Base-by-base conservation (phyloP, 2,888 invertebrate species). In the Leucophenga maculata region DNA sequence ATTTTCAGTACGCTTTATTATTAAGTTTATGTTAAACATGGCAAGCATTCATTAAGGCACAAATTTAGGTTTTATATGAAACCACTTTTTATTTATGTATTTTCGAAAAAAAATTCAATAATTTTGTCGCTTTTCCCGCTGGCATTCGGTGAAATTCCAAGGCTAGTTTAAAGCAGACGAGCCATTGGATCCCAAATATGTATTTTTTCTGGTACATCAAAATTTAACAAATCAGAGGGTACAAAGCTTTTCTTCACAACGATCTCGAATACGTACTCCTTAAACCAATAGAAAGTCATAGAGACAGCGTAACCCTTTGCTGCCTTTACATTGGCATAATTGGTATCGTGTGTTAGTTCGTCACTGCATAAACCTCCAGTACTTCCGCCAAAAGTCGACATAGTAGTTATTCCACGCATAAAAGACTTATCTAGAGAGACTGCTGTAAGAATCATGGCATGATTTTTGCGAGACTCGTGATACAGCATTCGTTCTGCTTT, bases 371-470 rank as follows among this genome's bases (percentile, higher is more conserved):
- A 26, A 26, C 26, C 26, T 4, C 2, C 26, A 3, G 2, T 4
- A 26, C 46, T n/a, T 46, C 46, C 46, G 6, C 46, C 46, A 13
- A 46, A 13, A 46, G n/a, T 18, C 1, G n/a, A 8, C 18, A 1
- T 13, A n/a, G 13, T 50, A 16, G 50, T 50, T 18, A 50, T 13
- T 4, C 16, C 50, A n/a, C 50, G 16, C 50, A 50, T 16, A 4
- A 18, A 14, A 8, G 50, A 18, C 16, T 4, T 4, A 14, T 50
- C 1, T 1, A 4, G 90, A 14, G 93, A 92, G 9, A 94, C 93
- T 0, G 93, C 96, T 0, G 96, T 96, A 86, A 96, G 93, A 8
- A 92, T 92, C 96, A 96, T 96, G 0, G 96, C 95, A 86, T 96
- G 96, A 0, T 94, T 93, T 95, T 96, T 95, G 70, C 93, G 91